Evolutionary conservation across 2,113 vertebrate species (phyloP).

Genomic region (Eurypyga helias): DNA sequence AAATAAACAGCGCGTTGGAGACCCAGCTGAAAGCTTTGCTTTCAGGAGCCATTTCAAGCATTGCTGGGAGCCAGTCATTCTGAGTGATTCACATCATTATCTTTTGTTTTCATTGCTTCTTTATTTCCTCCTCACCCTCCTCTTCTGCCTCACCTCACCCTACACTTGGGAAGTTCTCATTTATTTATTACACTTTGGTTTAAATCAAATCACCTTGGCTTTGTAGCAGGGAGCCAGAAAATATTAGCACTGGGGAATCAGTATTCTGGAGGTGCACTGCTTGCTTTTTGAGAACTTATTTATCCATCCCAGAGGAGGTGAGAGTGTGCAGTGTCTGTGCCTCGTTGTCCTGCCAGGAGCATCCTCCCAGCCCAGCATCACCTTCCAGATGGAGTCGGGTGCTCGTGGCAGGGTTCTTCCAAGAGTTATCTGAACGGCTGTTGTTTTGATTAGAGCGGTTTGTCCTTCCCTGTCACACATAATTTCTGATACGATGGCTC

Average conservation of each 20-base stretch:
- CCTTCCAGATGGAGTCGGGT: background rate
- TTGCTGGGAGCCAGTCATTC: background rate
- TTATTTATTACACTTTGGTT: background rate
- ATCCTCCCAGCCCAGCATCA: background rate
- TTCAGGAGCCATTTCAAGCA: background rate
- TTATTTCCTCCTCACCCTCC: background rate
- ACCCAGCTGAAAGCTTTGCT: background rate
- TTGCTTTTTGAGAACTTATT: background rate
- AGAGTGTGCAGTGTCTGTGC: background rate
- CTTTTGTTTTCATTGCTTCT: background rate
- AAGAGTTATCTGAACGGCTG: constrained; percentile 12
- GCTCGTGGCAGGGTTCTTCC: background rate
- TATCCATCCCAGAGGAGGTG: background rate
- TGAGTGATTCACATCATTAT: background rate
- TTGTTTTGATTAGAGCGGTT: constrained; percentile 54
- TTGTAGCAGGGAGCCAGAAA: background rate
- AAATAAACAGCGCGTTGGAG: background rate
- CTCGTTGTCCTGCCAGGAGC: background rate
- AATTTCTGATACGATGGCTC: constrained; percentile 59
- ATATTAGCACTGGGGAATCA: background rate
- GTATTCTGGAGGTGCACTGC: background rate
- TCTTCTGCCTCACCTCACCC: background rate
- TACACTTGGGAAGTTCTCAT: background rate
- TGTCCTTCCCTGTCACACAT: constrained; percentile 73
- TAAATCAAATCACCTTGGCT: background rate